These are phyloP conservation scores for Hypomecis punctinalis DNA, from an alignment of 2,888 invertebrate species.

Conservation along the genomic window DNA sequence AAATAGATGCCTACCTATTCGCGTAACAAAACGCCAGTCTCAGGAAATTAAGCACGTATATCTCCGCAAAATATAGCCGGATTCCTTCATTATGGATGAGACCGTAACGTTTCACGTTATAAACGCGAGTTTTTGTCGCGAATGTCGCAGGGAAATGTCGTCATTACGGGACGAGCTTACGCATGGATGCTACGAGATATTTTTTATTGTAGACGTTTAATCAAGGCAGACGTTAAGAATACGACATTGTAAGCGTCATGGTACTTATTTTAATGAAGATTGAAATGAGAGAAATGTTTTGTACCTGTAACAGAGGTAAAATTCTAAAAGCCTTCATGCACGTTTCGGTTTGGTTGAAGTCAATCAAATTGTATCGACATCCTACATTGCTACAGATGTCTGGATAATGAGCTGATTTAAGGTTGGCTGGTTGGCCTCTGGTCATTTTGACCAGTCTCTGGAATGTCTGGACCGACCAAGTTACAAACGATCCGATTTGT, in stretches of 20 bases:
- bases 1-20: neutral
- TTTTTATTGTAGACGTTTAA: constrained; percentile 21
- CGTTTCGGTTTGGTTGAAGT: too few species aligned
- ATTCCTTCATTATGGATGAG: constrained; percentile 45
- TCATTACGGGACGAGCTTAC: constrained; percentile 31
- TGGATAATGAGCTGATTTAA: too few species aligned
- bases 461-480: too few species aligned
- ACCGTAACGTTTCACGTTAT: constrained; percentile 34
- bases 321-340: too few species aligned
- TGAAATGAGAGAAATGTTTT: neutral
- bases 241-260: neutral
- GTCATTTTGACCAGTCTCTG: too few species aligned
- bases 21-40: constrained; percentile 20
- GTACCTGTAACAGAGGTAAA: neutral
- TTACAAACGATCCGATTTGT: too few species aligned
- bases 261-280: constrained; percentile 10
- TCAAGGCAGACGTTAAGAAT: constrained; percentile 12
- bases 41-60: constrained; percentile 53
- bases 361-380: too few species aligned
- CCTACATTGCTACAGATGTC: too few species aligned
- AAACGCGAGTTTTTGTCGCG: constrained; percentile 40
- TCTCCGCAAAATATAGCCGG: constrained; percentile 44
- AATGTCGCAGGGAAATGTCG: constrained; percentile 37
- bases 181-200: constrained; percentile 20
- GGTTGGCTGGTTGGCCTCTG: too few species aligned